Conservation (phyloP, 1,140 invertebrate genomes). For the Psilanteris sp. region DNA sequence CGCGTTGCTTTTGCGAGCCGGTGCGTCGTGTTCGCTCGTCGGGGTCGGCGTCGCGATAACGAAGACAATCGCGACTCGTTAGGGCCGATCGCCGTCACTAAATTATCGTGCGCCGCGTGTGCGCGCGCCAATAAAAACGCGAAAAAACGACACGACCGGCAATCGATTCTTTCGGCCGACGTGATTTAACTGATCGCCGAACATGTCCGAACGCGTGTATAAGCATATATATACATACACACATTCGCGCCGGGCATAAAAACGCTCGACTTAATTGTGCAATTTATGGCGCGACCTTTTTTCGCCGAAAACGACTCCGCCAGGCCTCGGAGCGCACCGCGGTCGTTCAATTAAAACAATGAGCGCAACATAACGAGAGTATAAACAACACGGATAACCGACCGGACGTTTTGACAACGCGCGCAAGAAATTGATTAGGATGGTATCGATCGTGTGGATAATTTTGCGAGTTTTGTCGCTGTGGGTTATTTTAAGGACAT, state of each 20-base stretch:
- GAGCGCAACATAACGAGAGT: too few relatives aligned
- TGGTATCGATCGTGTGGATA: too few relatives aligned
- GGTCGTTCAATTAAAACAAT: too few relatives aligned
- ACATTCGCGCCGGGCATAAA: conserved; percentile 7
- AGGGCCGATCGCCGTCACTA: conserved; percentile 7
- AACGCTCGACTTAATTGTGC: conserved; percentile 23
- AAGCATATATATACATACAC: too few relatives aligned
- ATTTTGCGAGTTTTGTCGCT: too few relatives aligned
- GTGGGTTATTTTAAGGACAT: too few relatives aligned
- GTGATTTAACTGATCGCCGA: conserved; percentile 19
- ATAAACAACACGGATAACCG: too few relatives aligned
- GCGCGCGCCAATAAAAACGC: conserved; percentile 25
- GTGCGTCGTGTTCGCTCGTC: neutral
- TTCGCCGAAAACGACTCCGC: too few relatives aligned
- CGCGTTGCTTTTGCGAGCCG: conserved; percentile 11
- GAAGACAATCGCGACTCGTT: conserved; percentile 39
- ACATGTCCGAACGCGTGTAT: conserved; percentile 11
- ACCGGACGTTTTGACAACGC: too few relatives aligned
- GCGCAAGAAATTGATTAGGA: too few relatives aligned
- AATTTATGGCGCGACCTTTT: conserved; percentile 11
- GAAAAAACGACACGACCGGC: too few relatives aligned
- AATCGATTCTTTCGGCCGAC: conserved; percentile 13
- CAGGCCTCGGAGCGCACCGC: too few relatives aligned
- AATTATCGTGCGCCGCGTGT: conserved; percentile 1
- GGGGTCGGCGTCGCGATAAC: conserved; percentile 6